Evolutionary conservation across 2,888 invertebrate genomes (phyloP).

Genomic region (Galeruca laticollis): DNA sequence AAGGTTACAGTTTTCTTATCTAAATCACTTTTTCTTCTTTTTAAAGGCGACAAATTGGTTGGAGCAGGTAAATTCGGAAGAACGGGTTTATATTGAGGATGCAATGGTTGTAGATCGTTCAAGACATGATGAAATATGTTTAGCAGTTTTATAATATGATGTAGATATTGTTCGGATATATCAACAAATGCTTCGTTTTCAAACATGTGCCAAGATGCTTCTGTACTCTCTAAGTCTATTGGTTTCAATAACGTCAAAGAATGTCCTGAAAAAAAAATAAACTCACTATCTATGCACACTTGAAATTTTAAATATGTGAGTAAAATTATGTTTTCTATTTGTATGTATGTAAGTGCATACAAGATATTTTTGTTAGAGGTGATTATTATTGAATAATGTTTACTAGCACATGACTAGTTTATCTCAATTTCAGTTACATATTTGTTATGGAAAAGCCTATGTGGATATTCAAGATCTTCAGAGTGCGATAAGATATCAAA

Average conservation of each 20-base stretch:
- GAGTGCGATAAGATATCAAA: too few relatives aligned
- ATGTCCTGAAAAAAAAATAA: conserved; percentile 50
- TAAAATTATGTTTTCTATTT: background rate
- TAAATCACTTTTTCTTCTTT: conserved; percentile 64
- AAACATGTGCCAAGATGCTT: conserved; percentile 64
- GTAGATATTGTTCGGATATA: conserved; percentile 75
- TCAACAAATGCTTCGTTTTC: conserved; percentile 66
- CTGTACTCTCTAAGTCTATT: conserved; percentile 48
- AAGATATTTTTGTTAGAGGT: too few relatives aligned
- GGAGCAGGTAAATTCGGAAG: conserved; percentile 70
- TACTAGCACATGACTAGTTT: too few relatives aligned
- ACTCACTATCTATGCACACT: background rate
- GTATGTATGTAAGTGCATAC: too few relatives aligned
- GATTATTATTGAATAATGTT: too few relatives aligned
- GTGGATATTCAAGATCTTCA: too few relatives aligned
- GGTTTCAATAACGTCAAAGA: conserved; percentile 52
- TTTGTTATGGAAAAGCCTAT: too few relatives aligned
- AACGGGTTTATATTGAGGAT: conserved; percentile 68
- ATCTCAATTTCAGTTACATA: too few relatives aligned
- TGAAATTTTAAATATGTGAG: too few relatives aligned
- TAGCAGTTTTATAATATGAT: conserved; percentile 77
- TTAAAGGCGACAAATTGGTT: conserved; percentile 67
- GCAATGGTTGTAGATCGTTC: conserved; percentile 75
- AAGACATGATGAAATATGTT: conserved; percentile 83
- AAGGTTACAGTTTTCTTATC: conserved; percentile 57